Percentiles rank a stretch among this genome's conserved stretches.
Evolutionary conservation across 2,797 vertebrate species (phyloP).

Genomic region (Gymnodraco acuticeps): DNA sequence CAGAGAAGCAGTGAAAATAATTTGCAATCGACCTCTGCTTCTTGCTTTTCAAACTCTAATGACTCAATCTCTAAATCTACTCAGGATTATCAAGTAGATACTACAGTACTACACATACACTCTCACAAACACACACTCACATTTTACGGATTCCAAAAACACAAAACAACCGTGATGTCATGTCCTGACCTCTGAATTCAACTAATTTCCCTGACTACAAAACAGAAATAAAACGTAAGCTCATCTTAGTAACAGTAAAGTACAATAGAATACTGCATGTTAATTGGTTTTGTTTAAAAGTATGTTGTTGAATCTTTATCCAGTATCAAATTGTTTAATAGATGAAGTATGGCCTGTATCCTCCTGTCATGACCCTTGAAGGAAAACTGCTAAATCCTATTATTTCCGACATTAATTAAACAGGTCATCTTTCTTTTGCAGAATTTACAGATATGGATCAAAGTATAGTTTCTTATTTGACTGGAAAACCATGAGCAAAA

Average conservation of each 20-base stretch:
- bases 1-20: constrained; percentile 4
- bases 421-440: background rate
- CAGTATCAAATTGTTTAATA: background rate
- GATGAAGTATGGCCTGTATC: background rate
- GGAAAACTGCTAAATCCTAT: no score
- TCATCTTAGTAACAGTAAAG: background rate
- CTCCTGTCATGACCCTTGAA: no score
- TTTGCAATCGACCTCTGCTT: constrained; percentile 21
- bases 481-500: background rate
- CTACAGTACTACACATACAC: constrained; percentile 18
- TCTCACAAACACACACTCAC: constrained; percentile 17
- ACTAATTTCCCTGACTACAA: no score
- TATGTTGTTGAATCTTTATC: background rate
- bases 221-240: background rate
- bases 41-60: constrained; percentile 39
- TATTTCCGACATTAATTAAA: background rate
- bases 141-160: background rate
- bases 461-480: background rate
- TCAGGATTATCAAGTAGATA: constrained; percentile 54
- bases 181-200: constrained; percentile 1
- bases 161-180: background rate
- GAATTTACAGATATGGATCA: background rate
- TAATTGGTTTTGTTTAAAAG: background rate
- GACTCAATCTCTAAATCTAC: constrained; percentile 43
- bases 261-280: background rate